Evolutionary conservation across 2,113 vertebrate species (phyloP).

Genomic region (Cyphomyrus discorhynchus): DNA sequence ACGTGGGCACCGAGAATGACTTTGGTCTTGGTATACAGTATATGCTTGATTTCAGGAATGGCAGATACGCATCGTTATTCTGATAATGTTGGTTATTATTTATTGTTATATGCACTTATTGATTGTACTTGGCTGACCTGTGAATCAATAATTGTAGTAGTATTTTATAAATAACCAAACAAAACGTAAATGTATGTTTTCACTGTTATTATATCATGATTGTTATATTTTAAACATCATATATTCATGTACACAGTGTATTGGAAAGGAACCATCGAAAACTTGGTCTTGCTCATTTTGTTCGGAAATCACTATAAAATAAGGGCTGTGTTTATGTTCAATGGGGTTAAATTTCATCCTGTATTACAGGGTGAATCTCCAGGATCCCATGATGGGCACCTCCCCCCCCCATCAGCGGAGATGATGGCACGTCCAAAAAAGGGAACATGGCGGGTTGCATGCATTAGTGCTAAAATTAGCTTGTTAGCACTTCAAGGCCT

Average conservation of each 20-base stretch:
- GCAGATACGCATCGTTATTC: background rate
- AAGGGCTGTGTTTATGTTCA: background rate
- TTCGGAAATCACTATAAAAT: background rate
- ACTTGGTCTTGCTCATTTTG: background rate
- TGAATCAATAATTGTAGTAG: background rate
- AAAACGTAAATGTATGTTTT: background rate
- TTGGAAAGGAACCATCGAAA: background rate
- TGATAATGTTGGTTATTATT: background rate
- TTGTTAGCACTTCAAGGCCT: slow-evolving; percentile 23
- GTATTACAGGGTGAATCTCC: background rate
- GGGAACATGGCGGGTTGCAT: background rate
- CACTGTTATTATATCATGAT: background rate
- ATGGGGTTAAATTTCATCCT: background rate
- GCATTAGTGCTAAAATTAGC: background rate
- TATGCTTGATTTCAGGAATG: background rate
- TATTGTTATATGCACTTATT: background rate
- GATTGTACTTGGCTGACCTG: background rate
- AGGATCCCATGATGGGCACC: background rate
- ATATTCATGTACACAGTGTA: background rate
- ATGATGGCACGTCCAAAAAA: background rate
- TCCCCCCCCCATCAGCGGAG: background rate
- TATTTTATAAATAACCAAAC: background rate
- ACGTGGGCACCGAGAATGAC: background rate
- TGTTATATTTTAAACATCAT: background rate
- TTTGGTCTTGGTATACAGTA: background rate